These are phyloP conservation scores for Axis porcinus DNA, from an alignment of 2,113 vertebrate species.

Conservation along the genomic window DNA sequence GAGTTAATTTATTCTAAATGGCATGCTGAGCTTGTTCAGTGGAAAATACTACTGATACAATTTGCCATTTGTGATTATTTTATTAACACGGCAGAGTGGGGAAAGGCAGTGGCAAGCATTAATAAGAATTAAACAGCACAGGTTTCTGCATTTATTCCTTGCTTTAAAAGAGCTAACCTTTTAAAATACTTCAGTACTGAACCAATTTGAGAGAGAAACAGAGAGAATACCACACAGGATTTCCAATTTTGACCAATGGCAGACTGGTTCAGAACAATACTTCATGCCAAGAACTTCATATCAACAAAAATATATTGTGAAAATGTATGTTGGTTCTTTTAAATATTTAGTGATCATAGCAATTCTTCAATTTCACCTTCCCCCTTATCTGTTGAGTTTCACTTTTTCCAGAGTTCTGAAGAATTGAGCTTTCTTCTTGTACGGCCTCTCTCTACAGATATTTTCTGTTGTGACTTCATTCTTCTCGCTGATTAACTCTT, in stretches of 20 bases:
- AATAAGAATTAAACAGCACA: constrained; percentile 1
- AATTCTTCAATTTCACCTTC: background rate
- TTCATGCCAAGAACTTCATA: background rate
- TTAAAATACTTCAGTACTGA: background rate
- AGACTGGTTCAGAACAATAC: background rate
- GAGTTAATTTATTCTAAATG: constrained; percentile 37
- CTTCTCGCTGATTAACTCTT: background rate
- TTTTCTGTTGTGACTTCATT: background rate
- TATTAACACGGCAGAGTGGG: constrained; percentile 21
- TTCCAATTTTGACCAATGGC: background rate
- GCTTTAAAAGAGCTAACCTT: background rate
- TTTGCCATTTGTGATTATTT: constrained; percentile 40
- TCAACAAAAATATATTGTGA: background rate
- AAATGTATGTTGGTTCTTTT: background rate
- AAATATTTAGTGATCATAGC: background rate
- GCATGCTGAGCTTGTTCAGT: background rate
- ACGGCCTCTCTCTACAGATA: background rate
- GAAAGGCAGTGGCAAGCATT: background rate
- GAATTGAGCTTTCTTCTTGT: background rate
- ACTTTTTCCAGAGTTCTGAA: background rate
- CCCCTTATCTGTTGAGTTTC: background rate
- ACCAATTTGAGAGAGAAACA: background rate
- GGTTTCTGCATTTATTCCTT: background rate
- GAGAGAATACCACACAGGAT: background rate
- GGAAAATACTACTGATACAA: constrained; percentile 47